Evolutionary conservation across 2,888 invertebrate genomes (phyloP).

Genomic region (Hypomecis punctinalis): DNA sequence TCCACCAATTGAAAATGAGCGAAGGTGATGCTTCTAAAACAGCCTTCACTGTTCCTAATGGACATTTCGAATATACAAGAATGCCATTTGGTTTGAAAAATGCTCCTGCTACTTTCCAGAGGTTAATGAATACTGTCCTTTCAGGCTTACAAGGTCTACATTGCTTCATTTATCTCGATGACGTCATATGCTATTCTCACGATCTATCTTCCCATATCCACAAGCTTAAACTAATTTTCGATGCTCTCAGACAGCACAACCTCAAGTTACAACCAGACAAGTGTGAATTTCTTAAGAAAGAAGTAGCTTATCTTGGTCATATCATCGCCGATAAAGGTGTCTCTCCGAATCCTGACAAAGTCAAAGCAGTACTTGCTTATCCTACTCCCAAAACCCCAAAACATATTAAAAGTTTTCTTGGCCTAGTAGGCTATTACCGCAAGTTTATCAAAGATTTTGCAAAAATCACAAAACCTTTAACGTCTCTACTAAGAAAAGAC

Average conservation of each 20-base stretch:
- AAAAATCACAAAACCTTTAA: constrained; percentile 11
- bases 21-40: constrained; percentile 12
- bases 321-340: background rate
- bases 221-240: constrained; percentile 1
- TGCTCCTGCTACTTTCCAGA: constrained; percentile 5
- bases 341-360: constrained; percentile 2
- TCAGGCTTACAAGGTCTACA: background rate
- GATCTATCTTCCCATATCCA: background rate
- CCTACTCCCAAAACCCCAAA: constrained; percentile 6
- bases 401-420: background rate
- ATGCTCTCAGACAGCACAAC: constrained; percentile 1
- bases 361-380: constrained; percentile 8
- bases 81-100: constrained; percentile 20
- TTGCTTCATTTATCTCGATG: constrained; percentile 12
- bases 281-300: constrained; percentile 1
- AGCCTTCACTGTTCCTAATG: constrained; percentile 20
- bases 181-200: constrained; percentile 12
- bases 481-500: constrained; percentile 19
- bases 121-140: background rate
- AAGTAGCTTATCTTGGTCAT: background rate
- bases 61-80: constrained; percentile 19
- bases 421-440: background rate
- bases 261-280: constrained; percentile 7
- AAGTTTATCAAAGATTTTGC: background rate
- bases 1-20: constrained; percentile 20